phyloP scores from a whole-genome alignment of 1,140 invertebrate species.

The Dryas iulia region DNA sequence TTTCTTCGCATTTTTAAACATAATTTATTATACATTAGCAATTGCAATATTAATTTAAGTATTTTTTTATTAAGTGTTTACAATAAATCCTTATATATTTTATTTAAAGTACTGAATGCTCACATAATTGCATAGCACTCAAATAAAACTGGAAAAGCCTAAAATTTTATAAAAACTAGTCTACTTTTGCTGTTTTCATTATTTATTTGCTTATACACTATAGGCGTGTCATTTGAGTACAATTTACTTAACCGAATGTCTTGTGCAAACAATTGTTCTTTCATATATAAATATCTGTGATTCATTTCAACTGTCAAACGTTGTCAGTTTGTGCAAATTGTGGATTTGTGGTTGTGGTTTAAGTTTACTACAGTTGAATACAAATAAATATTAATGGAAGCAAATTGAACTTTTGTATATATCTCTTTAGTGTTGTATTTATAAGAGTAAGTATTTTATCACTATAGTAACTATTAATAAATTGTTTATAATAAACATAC shows the following conservation, averaged over 20 bases:
- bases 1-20: too few species aligned
- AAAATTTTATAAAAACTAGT: neutral
- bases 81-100: too few species aligned
- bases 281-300: constrained; percentile 1
- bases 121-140: neutral
- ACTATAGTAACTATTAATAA: constrained; percentile 1
- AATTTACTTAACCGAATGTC: neutral
- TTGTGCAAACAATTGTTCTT: neutral
- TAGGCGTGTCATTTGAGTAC: neutral
- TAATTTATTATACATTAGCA: too few species aligned
- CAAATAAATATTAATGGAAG: constrained; percentile 9
- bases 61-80: too few species aligned
- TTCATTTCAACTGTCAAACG: neutral
- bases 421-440: constrained; percentile 2
- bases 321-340: constrained; percentile 27
- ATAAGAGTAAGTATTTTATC: constrained; percentile 24
- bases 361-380: constrained; percentile 10
- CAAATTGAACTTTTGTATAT: constrained; percentile 6
- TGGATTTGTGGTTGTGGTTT: constrained; percentile 24
- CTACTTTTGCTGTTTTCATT: neutral
- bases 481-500: constrained; percentile 28
- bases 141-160: too few species aligned
- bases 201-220: neutral
- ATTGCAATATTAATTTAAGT: too few species aligned
- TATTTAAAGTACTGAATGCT: too few species aligned